Evolutionary conservation across 2,888 invertebrate species (phyloP).

Genomic region (Philereme vetulata): DNA sequence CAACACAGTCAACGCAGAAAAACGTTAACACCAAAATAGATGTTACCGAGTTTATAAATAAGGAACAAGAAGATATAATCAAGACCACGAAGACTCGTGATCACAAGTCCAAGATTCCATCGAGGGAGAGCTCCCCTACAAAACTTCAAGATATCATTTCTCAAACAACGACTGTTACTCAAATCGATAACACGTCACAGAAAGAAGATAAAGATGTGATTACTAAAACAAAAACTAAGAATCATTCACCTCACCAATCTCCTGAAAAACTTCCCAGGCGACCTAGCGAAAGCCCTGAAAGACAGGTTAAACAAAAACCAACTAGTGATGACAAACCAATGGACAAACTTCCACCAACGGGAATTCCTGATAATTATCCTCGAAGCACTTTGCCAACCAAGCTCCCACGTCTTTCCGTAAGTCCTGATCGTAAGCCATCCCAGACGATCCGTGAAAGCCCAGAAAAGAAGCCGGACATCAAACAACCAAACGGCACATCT

Average conservation of each 20-base stretch:
- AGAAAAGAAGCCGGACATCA: conserved; percentile 28
- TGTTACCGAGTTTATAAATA: conserved; percentile 51
- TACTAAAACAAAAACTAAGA: conserved; percentile 27
- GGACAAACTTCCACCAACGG: conserved; percentile 4
- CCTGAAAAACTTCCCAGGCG: conserved; percentile 22
- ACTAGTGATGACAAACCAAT: conserved; percentile 3
- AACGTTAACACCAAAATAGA: conserved; percentile 38
- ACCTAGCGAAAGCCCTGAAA: conserved; percentile 39
- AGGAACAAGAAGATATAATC: conserved; percentile 50
- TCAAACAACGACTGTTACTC: conserved; percentile 31
- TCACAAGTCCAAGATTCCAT: conserved; percentile 34
- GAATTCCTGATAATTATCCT: conserved; percentile 1
- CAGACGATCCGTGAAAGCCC: conserved; percentile 26
- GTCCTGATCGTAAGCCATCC: conserved; percentile 28
- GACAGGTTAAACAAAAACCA: conserved; percentile 17
- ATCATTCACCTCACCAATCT: conserved; percentile 20
- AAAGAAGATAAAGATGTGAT: conserved; percentile 25
- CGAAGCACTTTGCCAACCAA: conserved; percentile 19
- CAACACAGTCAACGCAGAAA: conserved; percentile 34
- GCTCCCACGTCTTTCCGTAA: conserved; percentile 29
- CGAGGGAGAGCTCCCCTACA: conserved; percentile 55
- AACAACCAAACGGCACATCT: conserved; percentile 24
- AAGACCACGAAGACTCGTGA: conserved; percentile 39
- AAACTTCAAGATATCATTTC: conserved; percentile 55
- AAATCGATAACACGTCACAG: conserved; percentile 21